Conservation (phyloP, 2,113 vertebrate genomes). For the Herpetotheres cachinnans region DNA sequence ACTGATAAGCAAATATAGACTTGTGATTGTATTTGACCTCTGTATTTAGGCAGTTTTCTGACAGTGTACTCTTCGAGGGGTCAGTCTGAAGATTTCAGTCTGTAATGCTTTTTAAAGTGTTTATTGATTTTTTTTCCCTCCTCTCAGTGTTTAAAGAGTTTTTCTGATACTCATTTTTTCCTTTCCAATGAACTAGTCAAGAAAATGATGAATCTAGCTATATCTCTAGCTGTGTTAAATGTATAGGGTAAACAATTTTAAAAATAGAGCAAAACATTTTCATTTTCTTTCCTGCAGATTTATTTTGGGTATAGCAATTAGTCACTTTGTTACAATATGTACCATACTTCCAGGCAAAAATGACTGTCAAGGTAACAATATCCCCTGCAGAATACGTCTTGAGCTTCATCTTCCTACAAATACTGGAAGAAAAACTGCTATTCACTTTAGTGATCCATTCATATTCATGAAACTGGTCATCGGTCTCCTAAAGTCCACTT, state of each 20-base stretch:
- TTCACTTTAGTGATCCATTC: neutral
- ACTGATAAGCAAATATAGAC: neutral
- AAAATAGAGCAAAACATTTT: neutral
- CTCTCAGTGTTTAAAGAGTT: neutral
- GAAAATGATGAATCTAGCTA: neutral
- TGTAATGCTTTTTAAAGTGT: neutral
- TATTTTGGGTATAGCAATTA: neutral
- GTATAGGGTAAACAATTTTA: neutral
- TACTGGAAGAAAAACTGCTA: neutral
- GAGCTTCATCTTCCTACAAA: neutral
- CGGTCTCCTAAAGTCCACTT: neutral
- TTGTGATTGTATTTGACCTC: neutral
- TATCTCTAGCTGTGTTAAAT: neutral
- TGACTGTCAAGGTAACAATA: neutral
- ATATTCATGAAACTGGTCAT: neutral
- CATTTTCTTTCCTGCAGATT: neutral
- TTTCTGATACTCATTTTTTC: neutral
- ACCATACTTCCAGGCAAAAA: neutral
- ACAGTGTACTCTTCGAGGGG: neutral
- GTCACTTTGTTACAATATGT: neutral
- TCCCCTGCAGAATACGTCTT: neutral
- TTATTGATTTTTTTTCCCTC: constrained; percentile 2
- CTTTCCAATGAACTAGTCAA: neutral
- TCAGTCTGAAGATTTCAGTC: neutral
- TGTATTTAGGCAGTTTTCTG: neutral